phyloP scores from a whole-genome alignment of 1,140 invertebrate species.

The Glossosoma conforme region DNA sequence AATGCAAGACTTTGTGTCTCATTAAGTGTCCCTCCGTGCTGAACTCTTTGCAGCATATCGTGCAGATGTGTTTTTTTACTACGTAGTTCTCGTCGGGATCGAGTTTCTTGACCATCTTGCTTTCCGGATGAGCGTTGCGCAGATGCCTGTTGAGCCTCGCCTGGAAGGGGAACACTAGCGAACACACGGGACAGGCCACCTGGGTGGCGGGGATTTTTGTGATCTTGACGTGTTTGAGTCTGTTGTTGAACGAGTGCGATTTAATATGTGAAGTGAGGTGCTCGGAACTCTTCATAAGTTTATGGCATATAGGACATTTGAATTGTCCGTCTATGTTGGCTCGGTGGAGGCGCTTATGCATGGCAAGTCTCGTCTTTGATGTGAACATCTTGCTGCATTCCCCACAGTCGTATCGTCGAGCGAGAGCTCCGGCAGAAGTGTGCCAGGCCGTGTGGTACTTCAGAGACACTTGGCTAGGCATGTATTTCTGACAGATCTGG shows the following conservation, averaged over 20 bases:
- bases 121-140: slow-evolving; percentile 42
- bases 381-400: slow-evolving; percentile 43
- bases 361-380: slow-evolving; percentile 38
- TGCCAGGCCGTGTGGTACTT: slow-evolving; percentile 46
- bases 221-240: slow-evolving; percentile 38
- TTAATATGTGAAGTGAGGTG: slow-evolving; percentile 41
- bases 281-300: slow-evolving; percentile 40
- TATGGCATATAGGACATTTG: slow-evolving; percentile 44
- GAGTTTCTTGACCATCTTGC: slow-evolving; percentile 45
- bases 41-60: slow-evolving; percentile 46
- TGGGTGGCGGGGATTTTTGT: slow-evolving; percentile 42
- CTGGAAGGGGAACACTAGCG: slow-evolving; percentile 40
- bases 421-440: slow-evolving; percentile 37
- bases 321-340: slow-evolving; percentile 38
- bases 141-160: slow-evolving; percentile 43
- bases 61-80: slow-evolving; percentile 38
- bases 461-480: slow-evolving; percentile 41
- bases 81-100: slow-evolving; percentile 41
- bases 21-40: slow-evolving; percentile 39
- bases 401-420: slow-evolving; percentile 38
- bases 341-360: slow-evolving; percentile 42
- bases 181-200: slow-evolving; percentile 46
- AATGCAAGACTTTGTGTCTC: slow-evolving; percentile 40
- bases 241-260: slow-evolving; percentile 44
- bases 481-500: slow-evolving; percentile 42